Evolutionary conservation across 1,140 invertebrate species (phyloP).

Genomic region (Samia ricini): DNA sequence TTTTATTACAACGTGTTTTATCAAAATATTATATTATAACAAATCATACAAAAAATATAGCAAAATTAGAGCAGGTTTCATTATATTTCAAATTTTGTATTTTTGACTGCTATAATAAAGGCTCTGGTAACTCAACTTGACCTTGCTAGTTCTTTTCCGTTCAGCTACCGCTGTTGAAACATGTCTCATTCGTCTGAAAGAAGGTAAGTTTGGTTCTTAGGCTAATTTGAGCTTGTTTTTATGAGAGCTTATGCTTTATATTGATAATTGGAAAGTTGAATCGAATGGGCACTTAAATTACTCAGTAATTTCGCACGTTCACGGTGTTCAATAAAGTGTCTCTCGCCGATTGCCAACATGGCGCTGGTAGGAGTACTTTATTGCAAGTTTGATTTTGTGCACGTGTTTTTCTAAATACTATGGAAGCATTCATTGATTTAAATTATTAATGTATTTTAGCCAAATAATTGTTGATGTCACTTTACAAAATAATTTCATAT

Average conservation of each 20-base stretch:
- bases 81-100: conserved; percentile 18
- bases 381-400: conserved; percentile 54
- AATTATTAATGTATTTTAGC: conserved; percentile 2
- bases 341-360: conserved; percentile 84
- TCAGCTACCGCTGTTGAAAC: conserved; percentile 83
- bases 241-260: conserved; percentile 20
- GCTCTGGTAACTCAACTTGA: conserved; percentile 71
- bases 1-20: conserved; percentile 26
- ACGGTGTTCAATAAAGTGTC: conserved; percentile 27
- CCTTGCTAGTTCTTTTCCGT: conserved; percentile 83
- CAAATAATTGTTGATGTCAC: conserved; percentile 4
- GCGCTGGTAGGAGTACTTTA: conserved; percentile 78
- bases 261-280: not conserved
- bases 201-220: conserved; percentile 81
- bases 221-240: conserved; percentile 35
- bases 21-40: conserved; percentile 35
- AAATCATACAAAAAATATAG: conserved; percentile 51
- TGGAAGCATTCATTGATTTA: not conserved
- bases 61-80: conserved; percentile 31
- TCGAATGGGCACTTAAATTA: not conserved
- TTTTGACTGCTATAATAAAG: conserved; percentile 43
- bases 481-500: conserved; percentile 8
- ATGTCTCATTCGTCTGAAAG: conserved; percentile 86
- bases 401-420: conserved; percentile 57
- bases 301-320: conserved; percentile 13